Evolutionary conservation across 2,888 invertebrate species (phyloP), one percentile per base, ranked within the genome.

Genomic region (Brachynemurus nebulosus): DNA sequence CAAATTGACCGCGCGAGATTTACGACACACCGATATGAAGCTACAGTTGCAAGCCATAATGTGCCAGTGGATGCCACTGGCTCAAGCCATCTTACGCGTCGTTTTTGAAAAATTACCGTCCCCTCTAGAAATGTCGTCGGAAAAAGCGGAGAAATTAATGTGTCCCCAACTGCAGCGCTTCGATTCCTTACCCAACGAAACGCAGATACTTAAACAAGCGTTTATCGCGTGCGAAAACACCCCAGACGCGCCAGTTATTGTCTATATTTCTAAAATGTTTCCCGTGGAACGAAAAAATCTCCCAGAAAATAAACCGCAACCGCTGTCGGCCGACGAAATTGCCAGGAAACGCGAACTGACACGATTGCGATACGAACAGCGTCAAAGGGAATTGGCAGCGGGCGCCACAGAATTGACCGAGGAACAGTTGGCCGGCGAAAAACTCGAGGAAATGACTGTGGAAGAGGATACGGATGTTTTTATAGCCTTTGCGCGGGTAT

Each of bases 401-500:
- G 3, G 12, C 9, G 8, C 12, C 3, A 19, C 16, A n/a, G 16
- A 12, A 8, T 4, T 9, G 8, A 37, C 18, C 9, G 34, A 19
- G 3, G 18, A 25, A 17, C 23, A 18, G n/a, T 35, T 27, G 2
- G 5, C 16, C 9, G 3, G 18, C 4, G 36, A 45, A 7, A 12
- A 25, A 9, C 7, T 11, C 44, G 48, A 47, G 11, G 53, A 53
- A 33, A n/a, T n/a, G n/a, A n/a, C n/a, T n/a, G 54, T 54, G 49
- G 62, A 66, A 33, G 51, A 57, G 18, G 59, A 58, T 39, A 68
- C 72, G 40, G 74, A 79, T 48, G 76, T 76, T 34, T 85, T 95
- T 58, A 72, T 97, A 50, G 96, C 91, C 1, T 90, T 97, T 67
- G 92, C 92, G 14, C 74, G 96, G 57, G 75, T 97, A 25, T 96